These are phyloP conservation scores for Leuctra nigra DNA, from an alignment of 2,888 invertebrate species.

Conservation along the genomic window DNA sequence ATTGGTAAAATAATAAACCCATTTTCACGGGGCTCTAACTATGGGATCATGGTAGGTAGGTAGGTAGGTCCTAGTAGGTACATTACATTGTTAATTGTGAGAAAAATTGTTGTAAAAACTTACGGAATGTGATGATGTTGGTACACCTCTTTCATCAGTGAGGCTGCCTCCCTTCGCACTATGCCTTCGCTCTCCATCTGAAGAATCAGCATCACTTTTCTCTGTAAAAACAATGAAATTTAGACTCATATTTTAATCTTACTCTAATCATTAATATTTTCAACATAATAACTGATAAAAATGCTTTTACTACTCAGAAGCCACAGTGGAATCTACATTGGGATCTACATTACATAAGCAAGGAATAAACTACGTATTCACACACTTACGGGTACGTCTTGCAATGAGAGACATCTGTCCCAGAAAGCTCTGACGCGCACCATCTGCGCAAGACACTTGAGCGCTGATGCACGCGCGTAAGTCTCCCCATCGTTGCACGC, in stretches of 20 bases:
- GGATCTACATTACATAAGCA: not conserved
- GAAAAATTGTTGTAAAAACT: too few relatives aligned
- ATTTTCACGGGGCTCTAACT: too few relatives aligned
- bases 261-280: too few relatives aligned
- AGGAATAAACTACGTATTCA: too few relatives aligned
- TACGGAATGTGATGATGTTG: constrained; percentile 47
- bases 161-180: constrained; percentile 66
- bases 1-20: too few relatives aligned
- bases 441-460: constrained; percentile 62
- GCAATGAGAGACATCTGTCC: constrained; percentile 52
- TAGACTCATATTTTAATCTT: too few relatives aligned
- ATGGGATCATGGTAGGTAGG: too few relatives aligned
- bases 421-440: constrained; percentile 58
- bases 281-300: too few relatives aligned
- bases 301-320: not conserved
- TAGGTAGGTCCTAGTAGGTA: too few relatives aligned
- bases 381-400: constrained; percentile 54
- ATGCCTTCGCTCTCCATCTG: constrained; percentile 67
- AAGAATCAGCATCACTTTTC: constrained; percentile 49
- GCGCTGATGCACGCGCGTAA: constrained; percentile 69
- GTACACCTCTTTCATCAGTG: constrained; percentile 58
- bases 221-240: too few relatives aligned
- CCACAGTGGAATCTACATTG: not conserved
- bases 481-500: constrained; percentile 62
- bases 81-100: too few relatives aligned